Base-by-base conservation (phyloP, 1,140 invertebrate genomes). In the Trachymyrmex septentrionalis region DNA sequence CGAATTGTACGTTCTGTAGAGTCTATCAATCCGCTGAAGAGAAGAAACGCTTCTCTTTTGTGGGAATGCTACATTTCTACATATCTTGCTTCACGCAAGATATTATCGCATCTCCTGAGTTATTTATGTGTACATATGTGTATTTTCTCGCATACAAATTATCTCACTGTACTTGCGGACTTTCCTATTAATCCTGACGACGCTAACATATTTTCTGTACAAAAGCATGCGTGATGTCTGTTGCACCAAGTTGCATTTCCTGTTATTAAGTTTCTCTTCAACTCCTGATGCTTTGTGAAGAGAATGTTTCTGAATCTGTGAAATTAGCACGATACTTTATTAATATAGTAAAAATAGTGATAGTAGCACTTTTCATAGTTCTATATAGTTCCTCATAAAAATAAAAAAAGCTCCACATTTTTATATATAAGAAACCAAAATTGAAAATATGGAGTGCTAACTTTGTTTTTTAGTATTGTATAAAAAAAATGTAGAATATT, bases 71-170 rank as follows among this genome's bases (percentile, higher is more conserved):
- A 66, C 34, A 48, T 50, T 48, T 69, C 12, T 38, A 50, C 21
- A 9, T 16, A 50, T n/a, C n/a, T 55, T 21, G 3, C 34, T 16
- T 48, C 50, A 53, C 4, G 30, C 44, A 7, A 24, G 38, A 69
- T 50, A 19, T 48, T 69, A 69, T 69, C 66, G 14, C 66, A 12
- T 50, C 1, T 24, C 57, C 19, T 55, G n/a, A 69, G 44, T 34
- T 50, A 16, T 50, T 21, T 48, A n/a, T 19, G 6, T n/a, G 5
- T 48, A 7, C 0, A 5, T 27, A 30, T 38, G 30, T 53, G 10
- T 72, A 14, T 59, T 30, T 30, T 19, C 14, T 38, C 53, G 53
- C 34, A 59, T 61, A 72, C 55, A 82, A 82, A 82, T 82, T 82
- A 53, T 72, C 16, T 30, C 19, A 44, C 34, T 66, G 27, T n/a